These are phyloP conservation scores for Vollenhovia emeryi DNA, from an alignment of 1,140 invertebrate species.

Conservation along the genomic window DNA sequence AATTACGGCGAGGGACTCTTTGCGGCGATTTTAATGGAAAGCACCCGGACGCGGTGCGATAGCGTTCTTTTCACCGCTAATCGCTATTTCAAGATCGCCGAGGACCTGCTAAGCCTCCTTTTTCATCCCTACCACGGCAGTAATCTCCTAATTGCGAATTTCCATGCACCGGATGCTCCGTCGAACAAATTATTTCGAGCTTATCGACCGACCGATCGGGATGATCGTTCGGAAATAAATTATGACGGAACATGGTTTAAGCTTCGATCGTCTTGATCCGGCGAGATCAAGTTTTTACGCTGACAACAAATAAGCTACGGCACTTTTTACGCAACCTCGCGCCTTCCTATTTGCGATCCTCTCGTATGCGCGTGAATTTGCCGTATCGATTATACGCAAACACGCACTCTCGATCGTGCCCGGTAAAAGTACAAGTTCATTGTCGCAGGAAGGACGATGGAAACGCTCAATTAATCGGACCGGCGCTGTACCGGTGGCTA, in stretches of 20 bases:
- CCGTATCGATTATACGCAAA: slow-evolving; percentile 10
- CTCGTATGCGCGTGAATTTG: not conserved
- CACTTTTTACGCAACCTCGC: slow-evolving; percentile 33
- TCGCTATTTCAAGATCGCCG: slow-evolving; percentile 27
- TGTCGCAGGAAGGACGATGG: slow-evolving; percentile 64
- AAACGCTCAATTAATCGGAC: slow-evolving; percentile 68
- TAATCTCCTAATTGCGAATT: slow-evolving; percentile 50
- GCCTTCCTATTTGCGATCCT: slow-evolving; percentile 9
- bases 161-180: slow-evolving; percentile 23
- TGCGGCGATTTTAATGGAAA: slow-evolving; percentile 65
- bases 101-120: slow-evolving; percentile 17
- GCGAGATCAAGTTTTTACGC: slow-evolving; percentile 40
- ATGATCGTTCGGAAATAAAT: slow-evolving; percentile 50
- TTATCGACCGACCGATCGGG: slow-evolving; percentile 34
- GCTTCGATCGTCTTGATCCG: slow-evolving; percentile 5
- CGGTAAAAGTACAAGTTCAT: slow-evolving; percentile 71
- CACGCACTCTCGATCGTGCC: slow-evolving; percentile 9
- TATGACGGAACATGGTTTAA: slow-evolving; percentile 39
- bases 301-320: slow-evolving; percentile 18
- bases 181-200: slow-evolving; percentile 43
- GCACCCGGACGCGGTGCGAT: slow-evolving; percentile 39
- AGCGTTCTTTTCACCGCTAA: slow-evolving; percentile 51
- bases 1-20: slow-evolving; percentile 67
- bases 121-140: not conserved
- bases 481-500: slow-evolving; percentile 43